phyloP scores from a whole-genome alignment of 2,113 vertebrate species.

The Phylloscopus trochilus region DNA sequence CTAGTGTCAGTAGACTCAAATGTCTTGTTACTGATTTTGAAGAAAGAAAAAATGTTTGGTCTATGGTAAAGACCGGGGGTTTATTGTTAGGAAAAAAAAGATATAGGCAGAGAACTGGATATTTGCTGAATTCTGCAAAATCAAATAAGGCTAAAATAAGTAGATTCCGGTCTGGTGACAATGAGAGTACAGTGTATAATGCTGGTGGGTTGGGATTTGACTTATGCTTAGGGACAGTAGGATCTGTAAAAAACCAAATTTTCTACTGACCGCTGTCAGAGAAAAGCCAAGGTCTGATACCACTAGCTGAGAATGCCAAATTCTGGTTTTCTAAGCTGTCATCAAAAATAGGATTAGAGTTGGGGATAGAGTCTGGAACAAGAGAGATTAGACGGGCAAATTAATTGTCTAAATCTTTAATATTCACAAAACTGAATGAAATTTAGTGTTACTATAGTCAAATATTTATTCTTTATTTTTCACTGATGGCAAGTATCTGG shows the following conservation, averaged over 20 bases:
- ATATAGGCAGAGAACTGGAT: background rate
- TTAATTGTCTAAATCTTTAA: conserved; percentile 26
- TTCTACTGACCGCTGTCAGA: background rate
- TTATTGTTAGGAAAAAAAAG: background rate
- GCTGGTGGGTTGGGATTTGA: background rate
- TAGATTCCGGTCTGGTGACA: background rate
- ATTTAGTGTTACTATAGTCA: background rate
- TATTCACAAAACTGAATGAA: background rate
- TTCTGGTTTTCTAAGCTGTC: background rate
- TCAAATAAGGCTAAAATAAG: background rate
- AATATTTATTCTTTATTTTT: conserved; percentile 40
- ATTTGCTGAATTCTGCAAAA: background rate
- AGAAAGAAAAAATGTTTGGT: background rate
- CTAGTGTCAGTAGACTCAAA: background rate
- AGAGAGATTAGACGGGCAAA: conserved; percentile 24
- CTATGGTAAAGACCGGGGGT: background rate
- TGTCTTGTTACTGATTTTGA: background rate
- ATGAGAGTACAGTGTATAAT: background rate
- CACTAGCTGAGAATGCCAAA: background rate
- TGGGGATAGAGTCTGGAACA: background rate
- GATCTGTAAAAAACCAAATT: background rate
- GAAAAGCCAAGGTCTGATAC: conserved; percentile 5
- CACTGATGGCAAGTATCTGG: background rate
- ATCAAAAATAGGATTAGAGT: conserved; percentile 20
- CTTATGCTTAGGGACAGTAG: background rate